These are phyloP conservation scores for Aphis craccivora DNA, from an alignment of 1,140 invertebrate genomes.

Conservation along the genomic window DNA sequence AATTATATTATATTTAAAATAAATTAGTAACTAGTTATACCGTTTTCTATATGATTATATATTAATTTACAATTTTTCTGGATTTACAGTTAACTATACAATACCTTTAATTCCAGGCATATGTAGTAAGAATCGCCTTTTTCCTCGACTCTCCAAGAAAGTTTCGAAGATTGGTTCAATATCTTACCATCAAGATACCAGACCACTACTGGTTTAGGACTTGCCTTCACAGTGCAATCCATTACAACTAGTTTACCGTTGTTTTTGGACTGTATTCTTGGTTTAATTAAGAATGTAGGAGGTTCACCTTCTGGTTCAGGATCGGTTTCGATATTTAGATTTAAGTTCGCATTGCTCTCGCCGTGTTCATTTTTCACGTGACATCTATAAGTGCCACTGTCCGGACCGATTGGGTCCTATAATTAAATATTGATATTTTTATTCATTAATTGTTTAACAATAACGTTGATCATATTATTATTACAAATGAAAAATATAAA, in stretches of 20 bases:
- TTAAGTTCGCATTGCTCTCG: slow-evolving; percentile 97
- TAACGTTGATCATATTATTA: background rate
- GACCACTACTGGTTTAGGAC: slow-evolving; percentile 91
- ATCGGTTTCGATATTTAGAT: slow-evolving; percentile 96
- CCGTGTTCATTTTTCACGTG: slow-evolving; percentile 96
- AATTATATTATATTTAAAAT: background rate
- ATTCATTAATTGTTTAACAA: background rate
- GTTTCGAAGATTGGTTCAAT: slow-evolving; percentile 80
- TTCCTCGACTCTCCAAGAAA: slow-evolving; percentile 80
- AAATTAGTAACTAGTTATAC: background rate
- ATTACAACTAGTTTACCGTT: slow-evolving; percentile 95
- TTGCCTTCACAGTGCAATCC: slow-evolving; percentile 94
- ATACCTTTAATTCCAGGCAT: slow-evolving; percentile 82
- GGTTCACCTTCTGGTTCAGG: slow-evolving; percentile 91
- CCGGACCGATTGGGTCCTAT: slow-evolving; percentile 90
- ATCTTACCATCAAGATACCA: slow-evolving; percentile 87
- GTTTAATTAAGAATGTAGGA: slow-evolving; percentile 98
- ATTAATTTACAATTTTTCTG: background rate
- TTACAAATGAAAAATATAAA: background rate
- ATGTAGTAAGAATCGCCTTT: slow-evolving; percentile 88
- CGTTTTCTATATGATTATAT: background rate
- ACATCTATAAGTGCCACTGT: slow-evolving; percentile 97
- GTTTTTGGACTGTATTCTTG: slow-evolving; percentile 92
- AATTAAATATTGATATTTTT: background rate
- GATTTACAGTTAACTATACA: slow-evolving; percentile 23